phyloP scores from a whole-genome alignment of 2,113 vertebrate genomes.

The Apus apus region DNA sequence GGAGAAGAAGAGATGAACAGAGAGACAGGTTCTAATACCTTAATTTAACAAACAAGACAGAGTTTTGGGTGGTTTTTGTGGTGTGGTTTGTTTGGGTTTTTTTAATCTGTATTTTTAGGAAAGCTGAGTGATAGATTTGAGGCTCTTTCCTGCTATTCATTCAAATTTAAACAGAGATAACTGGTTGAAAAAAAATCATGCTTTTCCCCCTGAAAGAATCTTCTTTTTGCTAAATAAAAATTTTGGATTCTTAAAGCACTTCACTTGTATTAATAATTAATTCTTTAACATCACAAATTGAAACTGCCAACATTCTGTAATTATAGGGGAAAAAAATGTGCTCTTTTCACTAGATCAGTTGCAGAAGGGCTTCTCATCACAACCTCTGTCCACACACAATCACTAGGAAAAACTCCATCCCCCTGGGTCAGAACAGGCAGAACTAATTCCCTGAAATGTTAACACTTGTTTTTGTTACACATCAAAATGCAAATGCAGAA shows the following conservation, averaged over 20 bases:
- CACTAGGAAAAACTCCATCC: not conserved
- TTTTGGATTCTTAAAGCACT: not conserved
- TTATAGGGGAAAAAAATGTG: not conserved
- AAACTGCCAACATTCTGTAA: not conserved
- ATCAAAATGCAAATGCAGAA: slow-evolving; percentile 35
- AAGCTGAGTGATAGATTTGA: not conserved
- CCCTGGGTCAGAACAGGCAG: not conserved
- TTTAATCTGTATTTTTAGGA: not conserved
- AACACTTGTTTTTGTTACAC: not conserved
- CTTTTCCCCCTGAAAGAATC: not conserved
- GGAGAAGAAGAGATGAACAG: slow-evolving; percentile 25
- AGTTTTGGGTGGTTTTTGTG: not conserved
- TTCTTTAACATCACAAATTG: not conserved
- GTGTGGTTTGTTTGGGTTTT: not conserved
- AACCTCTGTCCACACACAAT: slow-evolving; percentile 8
- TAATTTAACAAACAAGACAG: slow-evolving; percentile 31
- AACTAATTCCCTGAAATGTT: not conserved
- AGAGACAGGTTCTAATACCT: slow-evolving; percentile 25
- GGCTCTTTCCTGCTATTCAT: not conserved
- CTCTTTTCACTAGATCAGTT: not conserved
- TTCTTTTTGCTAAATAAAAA: not conserved
- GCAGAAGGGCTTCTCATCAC: slow-evolving; percentile 28
- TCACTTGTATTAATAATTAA: not conserved
- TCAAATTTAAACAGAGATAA: not conserved
- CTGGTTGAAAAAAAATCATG: not conserved